Conservation (phyloP, 2,888 invertebrate genomes). For the Nomada lathburiana region DNA sequence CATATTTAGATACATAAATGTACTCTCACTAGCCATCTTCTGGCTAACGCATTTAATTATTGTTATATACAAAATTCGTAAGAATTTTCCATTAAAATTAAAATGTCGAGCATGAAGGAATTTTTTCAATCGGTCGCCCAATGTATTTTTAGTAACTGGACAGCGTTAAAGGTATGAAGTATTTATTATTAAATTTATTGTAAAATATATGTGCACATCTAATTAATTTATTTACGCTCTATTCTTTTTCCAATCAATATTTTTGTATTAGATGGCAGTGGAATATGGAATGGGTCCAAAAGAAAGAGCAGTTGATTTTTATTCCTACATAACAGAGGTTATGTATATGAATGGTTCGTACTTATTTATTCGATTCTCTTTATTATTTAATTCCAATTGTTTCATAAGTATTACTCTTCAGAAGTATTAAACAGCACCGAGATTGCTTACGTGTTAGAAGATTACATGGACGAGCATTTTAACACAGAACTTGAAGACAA, state of each 20-base stretch:
- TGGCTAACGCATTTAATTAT: not conserved
- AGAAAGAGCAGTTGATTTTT: constrained; percentile 76
- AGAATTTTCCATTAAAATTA: constrained; percentile 1
- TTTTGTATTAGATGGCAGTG: constrained; percentile 74
- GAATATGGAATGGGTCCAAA: constrained; percentile 80
- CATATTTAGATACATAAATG: no score
- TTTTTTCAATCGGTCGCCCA: constrained; percentile 73
- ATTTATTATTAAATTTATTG: not conserved
- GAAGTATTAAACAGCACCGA: constrained; percentile 74
- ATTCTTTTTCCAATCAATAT: constrained; percentile 1
- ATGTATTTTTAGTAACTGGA: constrained; percentile 82
- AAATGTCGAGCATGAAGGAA: constrained; percentile 72
- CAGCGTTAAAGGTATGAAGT: constrained; percentile 75
- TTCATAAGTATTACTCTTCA: constrained; percentile 48
- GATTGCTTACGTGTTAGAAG: constrained; percentile 77
- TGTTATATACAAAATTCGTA: not conserved
- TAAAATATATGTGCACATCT: not conserved
- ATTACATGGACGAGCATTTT: constrained; percentile 78
- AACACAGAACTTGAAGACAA: constrained; percentile 78
- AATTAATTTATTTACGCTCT: not conserved
- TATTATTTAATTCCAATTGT: not conserved
- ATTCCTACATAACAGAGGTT: constrained; percentile 75
- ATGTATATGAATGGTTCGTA: constrained; percentile 78
- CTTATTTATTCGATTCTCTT: not conserved
- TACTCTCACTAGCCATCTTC: no score